A percentile compares a stretch with the other conserved stretches of the same genome.
phyloP scores from a whole-genome alignment of 2,797 vertebrate species.

The Macrochelys suwanniensis region DNA sequence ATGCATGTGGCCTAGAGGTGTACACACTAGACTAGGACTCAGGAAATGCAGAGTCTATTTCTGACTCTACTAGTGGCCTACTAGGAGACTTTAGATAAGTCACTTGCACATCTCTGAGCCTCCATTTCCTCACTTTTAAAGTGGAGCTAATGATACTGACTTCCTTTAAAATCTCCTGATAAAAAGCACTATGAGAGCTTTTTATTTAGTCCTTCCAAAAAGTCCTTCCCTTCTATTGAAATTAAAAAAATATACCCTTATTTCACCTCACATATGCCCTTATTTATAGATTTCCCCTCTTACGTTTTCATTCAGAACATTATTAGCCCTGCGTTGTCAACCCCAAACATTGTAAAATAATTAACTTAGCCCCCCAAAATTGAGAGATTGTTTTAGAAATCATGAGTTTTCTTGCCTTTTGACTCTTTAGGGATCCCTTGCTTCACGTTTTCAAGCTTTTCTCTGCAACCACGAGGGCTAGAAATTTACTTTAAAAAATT shows the following conservation, averaged over 20 bases:
- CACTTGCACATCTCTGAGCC: too few relatives aligned
- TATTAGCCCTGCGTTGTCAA: not conserved
- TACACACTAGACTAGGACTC: too few relatives aligned
- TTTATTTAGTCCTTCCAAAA: not conserved
- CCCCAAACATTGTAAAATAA: not conserved
- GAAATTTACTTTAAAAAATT: accelerated
- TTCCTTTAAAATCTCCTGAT: too few relatives aligned
- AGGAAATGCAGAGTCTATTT: too few relatives aligned
- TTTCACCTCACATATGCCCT: not conserved
- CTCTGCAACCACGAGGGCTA: accelerated
- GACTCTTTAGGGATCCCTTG: not conserved
- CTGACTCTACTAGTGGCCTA: too few relatives aligned
- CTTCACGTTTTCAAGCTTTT: accelerated
- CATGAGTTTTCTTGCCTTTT: not conserved
- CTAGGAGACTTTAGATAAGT: too few relatives aligned
- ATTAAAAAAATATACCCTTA: not conserved
- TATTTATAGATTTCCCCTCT: not conserved
- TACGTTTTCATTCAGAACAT: not conserved
- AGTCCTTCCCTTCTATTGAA: not conserved
- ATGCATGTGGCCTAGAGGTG: too few relatives aligned
- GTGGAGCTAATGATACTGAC: too few relatives aligned
- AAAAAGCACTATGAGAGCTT: too few relatives aligned
- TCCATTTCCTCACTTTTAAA: too few relatives aligned
- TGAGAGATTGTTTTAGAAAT: too few relatives aligned
- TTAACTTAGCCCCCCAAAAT: too few relatives aligned